Evolutionary conservation across 1,140 invertebrate species (phyloP), one percentile per base, ranked within the genome.

Genomic region (Glomeris maerens): DNA sequence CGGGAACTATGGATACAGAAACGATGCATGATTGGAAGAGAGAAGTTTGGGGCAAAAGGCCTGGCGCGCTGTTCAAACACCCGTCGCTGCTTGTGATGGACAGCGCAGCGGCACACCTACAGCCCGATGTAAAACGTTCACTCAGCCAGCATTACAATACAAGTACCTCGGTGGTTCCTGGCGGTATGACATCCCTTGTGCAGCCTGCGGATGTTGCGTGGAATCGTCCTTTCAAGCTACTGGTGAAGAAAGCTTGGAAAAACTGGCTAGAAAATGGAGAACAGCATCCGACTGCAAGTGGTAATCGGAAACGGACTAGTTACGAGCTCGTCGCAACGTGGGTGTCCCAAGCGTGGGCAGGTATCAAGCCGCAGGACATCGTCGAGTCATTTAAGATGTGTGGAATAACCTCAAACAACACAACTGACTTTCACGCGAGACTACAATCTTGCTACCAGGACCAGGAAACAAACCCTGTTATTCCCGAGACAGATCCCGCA

Each of bases 261-360:
- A 14, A 44, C 13, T 44, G 42, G 42, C 13, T 44, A 21, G 42
- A 14, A 44, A 21, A 14, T 14, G 42, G 10, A 13, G 42, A 44
- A 27, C 13, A 14, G 10, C 10, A 10, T 10, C 20, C 10, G 10
- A 44, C 42, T 14, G 23, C n/a, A 10, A 10, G 10, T 20, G 10
- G 20, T 13, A 44, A 13, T 20, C 13, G 13, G 13, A 10, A 14
- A 13, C 13, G 13, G 13, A 14, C n/a, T 13, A 27, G 20, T 27
- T n/a, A n/a, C n/a, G 42, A 44, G 23, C 42, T 44, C 20, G 13
- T n/a, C 23, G n/a, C 22, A 10, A 21, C 13, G n/a, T 44, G 42
- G 42, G 42, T 44, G 22, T 44, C 20, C 13, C 13, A 44, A 27
- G 42, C 42, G 13, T 44, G 42, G 42, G 42, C n/a, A 14, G 42